Percentiles rank a stretch among this genome's conserved stretches.
phyloP scores from a whole-genome alignment of 2,888 invertebrate genomes.

The Acrobeloides nanus region DNA sequence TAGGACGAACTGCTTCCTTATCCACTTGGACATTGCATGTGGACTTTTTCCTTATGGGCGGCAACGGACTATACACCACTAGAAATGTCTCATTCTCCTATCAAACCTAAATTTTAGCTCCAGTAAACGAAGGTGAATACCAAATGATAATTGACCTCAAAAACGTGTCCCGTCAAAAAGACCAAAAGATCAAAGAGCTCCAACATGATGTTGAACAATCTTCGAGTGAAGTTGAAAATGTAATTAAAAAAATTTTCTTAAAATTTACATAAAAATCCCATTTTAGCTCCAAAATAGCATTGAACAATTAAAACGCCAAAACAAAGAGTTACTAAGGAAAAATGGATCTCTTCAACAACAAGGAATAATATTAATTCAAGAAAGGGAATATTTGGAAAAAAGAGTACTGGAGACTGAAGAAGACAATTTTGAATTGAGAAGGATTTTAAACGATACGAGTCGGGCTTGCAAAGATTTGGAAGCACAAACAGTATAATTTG shows the following conservation, averaged over 20 bases:
- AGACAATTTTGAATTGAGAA: slow-evolving; percentile 68
- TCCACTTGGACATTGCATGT: too few relatives aligned
- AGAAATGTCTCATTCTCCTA: too few relatives aligned
- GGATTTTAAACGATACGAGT: slow-evolving; percentile 65
- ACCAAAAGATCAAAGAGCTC: slow-evolving; percentile 75
- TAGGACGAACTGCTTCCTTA: too few relatives aligned
- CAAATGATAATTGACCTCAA: slow-evolving; percentile 72
- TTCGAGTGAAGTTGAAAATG: slow-evolving; percentile 72
- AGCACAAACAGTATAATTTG: slow-evolving; percentile 23
- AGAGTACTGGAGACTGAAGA: slow-evolving; percentile 80
- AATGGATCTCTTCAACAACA: slow-evolving; percentile 62
- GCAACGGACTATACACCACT: too few relatives aligned
- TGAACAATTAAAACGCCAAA: slow-evolving; percentile 74
- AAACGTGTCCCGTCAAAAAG: slow-evolving; percentile 77
- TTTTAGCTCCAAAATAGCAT: slow-evolving; percentile 78
- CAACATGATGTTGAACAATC: slow-evolving; percentile 74
- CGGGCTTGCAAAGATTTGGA: slow-evolving; percentile 70
- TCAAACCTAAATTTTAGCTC: too few relatives aligned
- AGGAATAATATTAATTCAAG: slow-evolving; percentile 71
- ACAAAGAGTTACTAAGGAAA: slow-evolving; percentile 78
- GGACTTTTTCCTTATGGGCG: too few relatives aligned
- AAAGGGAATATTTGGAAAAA: slow-evolving; percentile 38
- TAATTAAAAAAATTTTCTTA: too few relatives aligned
- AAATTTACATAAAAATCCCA: too few relatives aligned
- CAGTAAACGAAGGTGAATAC: slow-evolving; percentile 59